Conservation (phyloP, 1,140 invertebrate genomes). For the Cotesia vestalis region DNA sequence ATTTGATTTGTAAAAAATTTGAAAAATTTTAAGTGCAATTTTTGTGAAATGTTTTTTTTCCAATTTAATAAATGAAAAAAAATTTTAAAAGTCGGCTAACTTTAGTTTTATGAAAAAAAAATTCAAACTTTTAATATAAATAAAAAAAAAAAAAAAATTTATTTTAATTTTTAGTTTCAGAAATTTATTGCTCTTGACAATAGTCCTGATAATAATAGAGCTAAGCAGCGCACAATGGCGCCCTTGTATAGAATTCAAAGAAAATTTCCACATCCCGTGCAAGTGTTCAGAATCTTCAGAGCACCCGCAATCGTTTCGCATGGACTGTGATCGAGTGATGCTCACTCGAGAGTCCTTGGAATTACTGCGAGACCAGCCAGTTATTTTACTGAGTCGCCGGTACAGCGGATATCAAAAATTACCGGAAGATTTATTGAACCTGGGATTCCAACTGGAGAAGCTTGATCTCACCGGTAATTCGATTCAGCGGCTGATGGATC, state of each 20-base stretch:
- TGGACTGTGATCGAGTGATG: conserved; percentile 86
- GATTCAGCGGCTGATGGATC: conserved; percentile 80
- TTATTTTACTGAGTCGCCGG: conserved; percentile 79
- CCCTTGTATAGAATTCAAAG: conserved; percentile 73
- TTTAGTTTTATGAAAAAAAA: neutral
- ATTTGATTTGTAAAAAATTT: too few relatives aligned
- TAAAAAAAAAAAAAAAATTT: too few relatives aligned
- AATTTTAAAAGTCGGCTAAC: too few relatives aligned
- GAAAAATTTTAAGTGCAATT: too few relatives aligned
- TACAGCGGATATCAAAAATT: conserved; percentile 81
- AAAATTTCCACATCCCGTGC: conserved; percentile 72
- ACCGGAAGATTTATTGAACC: conserved; percentile 65
- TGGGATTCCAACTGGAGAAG: conserved; percentile 73
- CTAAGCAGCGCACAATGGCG: conserved; percentile 59
- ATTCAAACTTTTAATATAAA: neutral
- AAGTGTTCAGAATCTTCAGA: conserved; percentile 59
- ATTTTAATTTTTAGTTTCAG: conserved; percentile 7
- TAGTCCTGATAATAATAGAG: conserved; percentile 7
- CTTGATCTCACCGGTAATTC: conserved; percentile 86
- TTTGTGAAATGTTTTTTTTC: too few relatives aligned
- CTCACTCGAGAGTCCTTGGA: conserved; percentile 79
- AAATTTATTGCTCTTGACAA: neutral
- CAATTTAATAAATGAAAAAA: too few relatives aligned
- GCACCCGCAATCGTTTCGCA: conserved; percentile 63
- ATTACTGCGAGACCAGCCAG: conserved; percentile 77